Base-by-base conservation (phyloP, 2,888 invertebrate genomes). In the Exocentrus adspersus region DNA sequence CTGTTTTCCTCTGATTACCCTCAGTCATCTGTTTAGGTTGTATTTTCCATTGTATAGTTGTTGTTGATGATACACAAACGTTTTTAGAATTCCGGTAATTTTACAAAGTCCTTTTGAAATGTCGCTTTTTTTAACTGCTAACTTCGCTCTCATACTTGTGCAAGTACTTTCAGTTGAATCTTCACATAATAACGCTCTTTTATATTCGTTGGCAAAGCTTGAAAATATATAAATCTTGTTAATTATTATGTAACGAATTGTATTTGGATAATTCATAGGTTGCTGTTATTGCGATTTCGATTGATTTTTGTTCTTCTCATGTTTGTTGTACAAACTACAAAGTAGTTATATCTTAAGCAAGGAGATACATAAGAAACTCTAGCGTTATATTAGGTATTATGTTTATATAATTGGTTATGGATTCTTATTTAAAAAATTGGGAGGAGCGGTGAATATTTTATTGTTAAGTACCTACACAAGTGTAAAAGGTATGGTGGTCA, bases 41-140 rank as follows among this genome's bases (percentile, higher is more conserved):
- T 72, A 61, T 71, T 67, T 72, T 71, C 73, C 72, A 70, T 72
- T 73, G 69, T 74, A 75, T 73, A 70, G 73, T 78, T 77, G 77
- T 78, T 78, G 77, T 78, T 77, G 77, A 77, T 76, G 72, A 74
- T 71, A 74, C 67, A 66, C 69, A 59, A 72, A 72, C 68, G 41
- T 65, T 52, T 68, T 63, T 41, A 62, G 62, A 64, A 60, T 67
- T 72, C 70, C 68, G 69, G 72, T 70, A 68, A 71, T 68, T 72
- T 73, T 72, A 69, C 64, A 66, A 70, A 68, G 64, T 67, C 70
- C 71, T 71, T 73, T 72, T 68, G 67, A 70, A 67, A 68, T 66
- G 68, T 68, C 62, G 73, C 73, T 72, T 72, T 37, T 64, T 62
- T 70, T 64, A 48, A 62, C 46, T 65, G 57, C 63, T 48, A 56